Base-by-base conservation (phyloP, 2,797 vertebrate genomes). In the Tapera naevia region DNA sequence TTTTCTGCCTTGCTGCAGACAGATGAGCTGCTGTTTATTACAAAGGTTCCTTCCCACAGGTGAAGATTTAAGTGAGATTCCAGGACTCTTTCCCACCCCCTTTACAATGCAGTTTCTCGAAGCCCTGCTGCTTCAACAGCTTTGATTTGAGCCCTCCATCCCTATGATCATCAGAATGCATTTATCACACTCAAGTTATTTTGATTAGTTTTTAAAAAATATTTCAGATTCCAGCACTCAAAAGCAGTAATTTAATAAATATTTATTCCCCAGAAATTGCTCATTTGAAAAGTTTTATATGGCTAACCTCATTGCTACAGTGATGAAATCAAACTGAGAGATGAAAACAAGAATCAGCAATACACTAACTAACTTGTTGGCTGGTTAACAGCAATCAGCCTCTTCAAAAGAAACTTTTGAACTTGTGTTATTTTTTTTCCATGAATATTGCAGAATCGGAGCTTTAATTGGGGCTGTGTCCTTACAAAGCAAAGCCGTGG, bases 1-100 rank as follows among this genome's bases (percentile, higher is more conserved):
- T 98, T 98, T 97, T 76, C 96, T 97, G 97, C 95, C 97, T 97
- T 97, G 85, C 95, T 95, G 96, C 97, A 98, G 97, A 97, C 97
- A 97, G 97, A 97, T 97, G 97, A 98, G 95, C 97, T 97, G 97
- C 97, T 97, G 96, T 97, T 98, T 97, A 95, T 97, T 96, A 96
- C 96, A 95, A 96, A 95, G 94, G 56, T 96, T 97, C 87, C 94
- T 97, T 97, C 93, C 97, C 96, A 96, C 96, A 98, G 97, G 98
- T 98, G 95, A 97, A 94, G 96, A 96, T 97, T 97, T 89, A 82
- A 71, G 87, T 94, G 95, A 94, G 93, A 95, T 96, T 96, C 95
- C 80, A 76, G 94, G 93, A 89, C 97, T 76, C 90, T 92, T 93
- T 83, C 71, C 88, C 80, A 93, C 73, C 90, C 79, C 89, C 56